phyloP scores from a whole-genome alignment of 2,888 invertebrate genomes.

The Drosophila infuscata region DNA sequence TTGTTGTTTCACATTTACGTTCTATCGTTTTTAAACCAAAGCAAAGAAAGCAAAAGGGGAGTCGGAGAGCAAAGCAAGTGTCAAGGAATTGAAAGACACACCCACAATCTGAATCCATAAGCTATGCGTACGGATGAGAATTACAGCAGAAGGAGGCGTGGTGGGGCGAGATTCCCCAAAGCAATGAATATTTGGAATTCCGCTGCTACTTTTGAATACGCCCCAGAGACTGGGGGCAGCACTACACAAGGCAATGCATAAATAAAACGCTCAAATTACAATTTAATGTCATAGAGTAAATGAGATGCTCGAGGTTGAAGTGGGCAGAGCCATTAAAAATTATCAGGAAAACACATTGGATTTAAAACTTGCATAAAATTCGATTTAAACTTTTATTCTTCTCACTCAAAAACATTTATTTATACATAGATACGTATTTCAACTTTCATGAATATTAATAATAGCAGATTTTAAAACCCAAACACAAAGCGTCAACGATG shows the following conservation, averaged over 20 bases:
- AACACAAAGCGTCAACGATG: conserved; percentile 46
- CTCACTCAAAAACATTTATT: too few species aligned
- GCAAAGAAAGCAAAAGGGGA: background rate
- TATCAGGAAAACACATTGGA: conserved; percentile 34
- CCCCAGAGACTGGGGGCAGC: conserved; percentile 39
- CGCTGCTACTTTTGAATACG: conserved; percentile 55
- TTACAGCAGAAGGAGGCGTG: conserved; percentile 24
- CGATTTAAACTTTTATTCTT: conserved; percentile 65
- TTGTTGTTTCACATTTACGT: background rate
- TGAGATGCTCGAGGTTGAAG: conserved; percentile 18
- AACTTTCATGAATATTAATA: conserved; percentile 80
- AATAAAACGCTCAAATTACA: conserved; percentile 56
- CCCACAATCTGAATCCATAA: conserved; percentile 22
- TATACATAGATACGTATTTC: too few species aligned
- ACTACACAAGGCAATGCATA: conserved; percentile 41
- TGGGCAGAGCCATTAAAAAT: conserved; percentile 38
- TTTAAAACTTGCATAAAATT: conserved; percentile 59
- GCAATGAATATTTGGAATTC: conserved; percentile 61
- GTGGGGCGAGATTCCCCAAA: conserved; percentile 43
- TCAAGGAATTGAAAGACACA: conserved; percentile 10
- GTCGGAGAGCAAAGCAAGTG: background rate
- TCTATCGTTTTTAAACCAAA: background rate
- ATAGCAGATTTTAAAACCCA: conserved; percentile 59
- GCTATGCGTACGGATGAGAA: conserved; percentile 12
- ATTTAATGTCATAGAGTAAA: conserved; percentile 50